These are phyloP conservation scores for Myrmecophaga tridactyla DNA, from an alignment of 2,113 vertebrate genomes.

Conservation along the genomic window DNA sequence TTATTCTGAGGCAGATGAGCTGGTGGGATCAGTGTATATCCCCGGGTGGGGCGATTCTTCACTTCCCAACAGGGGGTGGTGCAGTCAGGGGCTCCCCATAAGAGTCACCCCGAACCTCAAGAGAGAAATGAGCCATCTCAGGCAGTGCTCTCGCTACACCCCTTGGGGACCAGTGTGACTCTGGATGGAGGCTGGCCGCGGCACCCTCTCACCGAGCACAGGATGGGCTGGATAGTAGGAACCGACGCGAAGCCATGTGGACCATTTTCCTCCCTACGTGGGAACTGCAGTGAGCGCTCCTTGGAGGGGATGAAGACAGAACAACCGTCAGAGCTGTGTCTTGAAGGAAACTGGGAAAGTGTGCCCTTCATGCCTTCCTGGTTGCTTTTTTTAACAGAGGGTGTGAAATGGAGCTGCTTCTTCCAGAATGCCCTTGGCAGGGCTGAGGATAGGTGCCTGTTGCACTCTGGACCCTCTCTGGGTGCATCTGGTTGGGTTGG, in stretches of 20 bases:
- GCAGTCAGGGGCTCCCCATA: background rate
- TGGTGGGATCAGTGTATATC: background rate
- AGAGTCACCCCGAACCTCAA: background rate
- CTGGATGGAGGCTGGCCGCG: background rate
- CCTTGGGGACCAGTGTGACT: too few species aligned
- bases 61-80: background rate
- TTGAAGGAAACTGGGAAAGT: background rate
- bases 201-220: background rate
- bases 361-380: background rate
- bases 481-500: background rate
- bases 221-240: too few species aligned
- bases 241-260: background rate
- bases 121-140: too few species aligned
- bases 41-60: background rate
- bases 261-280: background rate
- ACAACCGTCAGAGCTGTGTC: background rate
- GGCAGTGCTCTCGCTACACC: background rate
- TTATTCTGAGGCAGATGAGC: background rate
- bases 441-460: background rate
- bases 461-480: background rate
- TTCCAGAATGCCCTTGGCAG: background rate
- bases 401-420: background rate
- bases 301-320: background rate
- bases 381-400: background rate
- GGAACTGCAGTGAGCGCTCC: background rate